A percentile compares a stretch with the other conserved stretches of the same genome.
These are phyloP conservation scores for Hoplostethus atlanticus DNA, from an alignment of 2,797 vertebrate species.

Conservation along the genomic window DNA sequence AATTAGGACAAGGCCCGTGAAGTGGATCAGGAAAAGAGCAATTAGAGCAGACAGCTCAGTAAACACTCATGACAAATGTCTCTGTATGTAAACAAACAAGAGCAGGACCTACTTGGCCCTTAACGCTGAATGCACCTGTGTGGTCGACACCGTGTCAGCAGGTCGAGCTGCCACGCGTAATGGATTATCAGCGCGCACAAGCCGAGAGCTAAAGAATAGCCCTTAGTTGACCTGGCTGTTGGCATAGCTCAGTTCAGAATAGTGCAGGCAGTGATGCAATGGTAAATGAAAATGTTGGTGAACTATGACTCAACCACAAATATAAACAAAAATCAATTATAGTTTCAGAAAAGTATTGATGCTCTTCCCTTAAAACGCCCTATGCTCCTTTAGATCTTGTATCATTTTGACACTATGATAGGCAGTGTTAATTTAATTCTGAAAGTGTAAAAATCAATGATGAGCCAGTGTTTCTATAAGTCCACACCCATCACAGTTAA, in stretches of 20 bases:
- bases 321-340: too few species aligned
- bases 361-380: too few species aligned
- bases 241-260: constrained; percentile 40
- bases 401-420: too few species aligned
- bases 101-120: constrained; percentile 43
- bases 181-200: constrained; percentile 61
- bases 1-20: constrained; percentile 27
- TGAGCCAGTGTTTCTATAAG: too few species aligned
- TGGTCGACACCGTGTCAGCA: constrained; percentile 71
- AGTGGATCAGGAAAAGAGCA: constrained; percentile 61
- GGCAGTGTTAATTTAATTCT: too few species aligned
- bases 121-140: constrained; percentile 72
- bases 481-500: too few species aligned
- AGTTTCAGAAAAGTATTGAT: too few species aligned
- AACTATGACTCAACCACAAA: constrained; percentile 24
- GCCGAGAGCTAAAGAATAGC: constrained; percentile 12
- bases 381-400: too few species aligned
- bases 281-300: constrained; percentile 17
- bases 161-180: constrained; percentile 73
- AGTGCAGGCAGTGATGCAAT: constrained; percentile 18
- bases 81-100: constrained; percentile 66
- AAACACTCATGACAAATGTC: constrained; percentile 73
- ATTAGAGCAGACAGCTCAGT: constrained; percentile 61
- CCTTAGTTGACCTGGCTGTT: constrained; percentile 40
- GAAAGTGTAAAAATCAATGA: too few species aligned